These are phyloP conservation scores for Rousettus leschenaultii DNA, from an alignment of 2,113 vertebrate species.

Conservation along the genomic window DNA sequence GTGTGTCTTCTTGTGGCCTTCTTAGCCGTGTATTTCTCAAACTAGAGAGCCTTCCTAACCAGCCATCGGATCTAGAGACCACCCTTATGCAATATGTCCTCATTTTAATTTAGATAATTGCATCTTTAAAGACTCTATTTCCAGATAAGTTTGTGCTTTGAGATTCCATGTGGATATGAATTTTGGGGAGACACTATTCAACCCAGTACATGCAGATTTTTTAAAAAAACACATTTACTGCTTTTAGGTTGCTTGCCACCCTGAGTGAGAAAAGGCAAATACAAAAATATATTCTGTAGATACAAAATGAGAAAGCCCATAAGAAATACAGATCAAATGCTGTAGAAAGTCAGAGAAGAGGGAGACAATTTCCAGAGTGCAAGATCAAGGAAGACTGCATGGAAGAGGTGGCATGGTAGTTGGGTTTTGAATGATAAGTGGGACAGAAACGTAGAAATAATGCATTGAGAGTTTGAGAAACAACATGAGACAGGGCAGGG, in stretches of 20 bases:
- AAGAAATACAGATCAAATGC: not conserved
- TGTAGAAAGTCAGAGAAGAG: not conserved
- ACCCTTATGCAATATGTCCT: not conserved
- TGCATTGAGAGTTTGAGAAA: not conserved
- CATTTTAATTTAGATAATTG: not conserved
- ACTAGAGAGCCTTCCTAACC: not conserved
- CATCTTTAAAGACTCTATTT: not conserved
- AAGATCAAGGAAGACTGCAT: not conserved
- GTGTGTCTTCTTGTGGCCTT: not conserved
- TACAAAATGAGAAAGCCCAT: not conserved
- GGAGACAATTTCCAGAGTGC: not conserved
- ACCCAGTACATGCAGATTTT: not conserved
- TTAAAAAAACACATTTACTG: not conserved
- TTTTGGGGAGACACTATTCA: not conserved
- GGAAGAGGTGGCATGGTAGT: not conserved
- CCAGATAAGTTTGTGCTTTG: not conserved
- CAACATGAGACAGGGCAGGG: not conserved
- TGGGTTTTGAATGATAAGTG: not conserved
- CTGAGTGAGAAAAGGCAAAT: not conserved
- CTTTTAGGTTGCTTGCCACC: not conserved
- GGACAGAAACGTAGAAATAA: not conserved
- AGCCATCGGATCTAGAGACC: not conserved
- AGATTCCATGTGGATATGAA: not conserved
- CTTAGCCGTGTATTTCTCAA: too few species aligned
- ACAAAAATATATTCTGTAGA: not conserved